Percentiles rank a stretch among this genome's conserved stretches.
Conservation (phyloP, 2,888 invertebrate genomes). For the Girardia tigrina region DNA sequence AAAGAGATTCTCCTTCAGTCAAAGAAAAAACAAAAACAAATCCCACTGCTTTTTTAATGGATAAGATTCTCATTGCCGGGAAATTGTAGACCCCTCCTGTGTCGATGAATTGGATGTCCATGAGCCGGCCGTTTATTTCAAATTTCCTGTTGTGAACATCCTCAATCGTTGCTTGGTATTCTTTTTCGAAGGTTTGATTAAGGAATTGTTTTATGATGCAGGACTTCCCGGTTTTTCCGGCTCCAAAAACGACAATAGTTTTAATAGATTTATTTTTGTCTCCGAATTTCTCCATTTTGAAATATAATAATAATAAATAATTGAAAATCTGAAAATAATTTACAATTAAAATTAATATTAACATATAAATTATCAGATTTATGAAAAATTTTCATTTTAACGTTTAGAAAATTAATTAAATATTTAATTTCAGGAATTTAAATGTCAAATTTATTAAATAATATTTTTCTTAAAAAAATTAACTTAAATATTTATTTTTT, state of each 20-base stretch:
- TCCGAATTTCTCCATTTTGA: not conserved
- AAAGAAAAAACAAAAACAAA: not conserved
- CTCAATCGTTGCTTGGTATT: conserved; percentile 4
- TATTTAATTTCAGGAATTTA: no score
- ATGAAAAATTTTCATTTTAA: no score
- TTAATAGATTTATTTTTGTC: not conserved
- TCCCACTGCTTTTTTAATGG: conserved; percentile 8
- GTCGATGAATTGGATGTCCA: not conserved
- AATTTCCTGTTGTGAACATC: not conserved
- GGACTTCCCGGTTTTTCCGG: not conserved
- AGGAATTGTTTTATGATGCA: not conserved
- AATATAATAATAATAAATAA: no score
- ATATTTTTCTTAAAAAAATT: no score
- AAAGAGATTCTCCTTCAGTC: not conserved
- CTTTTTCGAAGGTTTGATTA: not conserved
- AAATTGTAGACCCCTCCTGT: not conserved
- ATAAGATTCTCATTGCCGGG: conserved; percentile 1
- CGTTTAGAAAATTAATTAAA: no score
- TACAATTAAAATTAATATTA: no score
- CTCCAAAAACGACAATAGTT: not conserved
- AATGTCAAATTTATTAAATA: no score
- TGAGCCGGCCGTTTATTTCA: not conserved
- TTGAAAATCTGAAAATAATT: no score
- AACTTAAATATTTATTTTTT: no score
- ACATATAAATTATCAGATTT: no score